Base-by-base conservation (phyloP, 1,140 invertebrate genomes). In the Drosophila dunni region DNA sequence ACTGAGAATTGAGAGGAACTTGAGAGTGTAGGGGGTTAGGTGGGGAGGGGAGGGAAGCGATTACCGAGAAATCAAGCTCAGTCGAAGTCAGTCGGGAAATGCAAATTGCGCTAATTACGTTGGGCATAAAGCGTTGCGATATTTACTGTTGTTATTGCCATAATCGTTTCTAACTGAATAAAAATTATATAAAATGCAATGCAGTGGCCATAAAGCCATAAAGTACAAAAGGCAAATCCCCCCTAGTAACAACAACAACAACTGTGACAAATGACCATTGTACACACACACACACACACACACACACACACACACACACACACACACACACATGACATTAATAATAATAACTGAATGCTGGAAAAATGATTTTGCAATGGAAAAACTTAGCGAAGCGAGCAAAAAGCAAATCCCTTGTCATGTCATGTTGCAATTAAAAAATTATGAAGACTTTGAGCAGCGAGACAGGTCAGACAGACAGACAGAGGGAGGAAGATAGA, bases 391-490 rank as follows among this genome's bases (percentile, higher is more conserved):
- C 74, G 68, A 65, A 67, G 69, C 81, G 57, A 63, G 69, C 66
- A 72, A 78, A 72, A 78, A 69, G 61, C 78, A 88, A 86, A 88
- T 88, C 84, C 84, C 81, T 78, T 84, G 83, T 89, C 83, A 89
- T 88, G 84, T 89, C 84, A 89, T 83, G 77, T 78, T 80, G 83
- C 79, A 89, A 88, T 89, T 89, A 78, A 84, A 88, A 46, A 88
- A 78, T 70, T 72, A 88, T 78, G 72, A 71, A 74, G 75, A 74
- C 24, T 29, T 29, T 80, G 72, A 71, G 75, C 75, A 82, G 54
- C 70, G 54, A 67, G 67, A 71, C 24, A 29, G 24, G 24, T 68
- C 58, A 81, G 71, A 38, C 46, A 62, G 8, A 33, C 1, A 34
- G 17, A 17, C 0, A 24, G 51, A 76, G 70, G 33, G 34, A 50